Evolutionary conservation across 1,140 invertebrate genomes (phyloP).

Genomic region (Samia ricini): DNA sequence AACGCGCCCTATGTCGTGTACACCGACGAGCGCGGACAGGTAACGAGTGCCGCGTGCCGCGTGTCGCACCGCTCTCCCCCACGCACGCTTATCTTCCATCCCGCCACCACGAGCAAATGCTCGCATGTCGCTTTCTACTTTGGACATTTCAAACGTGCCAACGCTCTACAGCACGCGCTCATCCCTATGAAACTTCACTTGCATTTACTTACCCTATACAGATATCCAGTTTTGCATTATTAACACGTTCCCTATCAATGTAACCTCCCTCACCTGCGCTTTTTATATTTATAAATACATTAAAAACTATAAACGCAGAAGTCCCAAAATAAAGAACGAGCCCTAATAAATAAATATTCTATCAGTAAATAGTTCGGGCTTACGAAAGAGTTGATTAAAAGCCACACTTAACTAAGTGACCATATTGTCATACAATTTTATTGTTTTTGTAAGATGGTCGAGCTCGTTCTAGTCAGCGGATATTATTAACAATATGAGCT

Average conservation of each 20-base stretch:
- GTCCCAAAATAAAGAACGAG: background rate
- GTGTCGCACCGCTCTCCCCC: conserved; percentile 13
- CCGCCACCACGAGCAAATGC: background rate
- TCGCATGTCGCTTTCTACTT: background rate
- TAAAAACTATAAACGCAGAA: background rate
- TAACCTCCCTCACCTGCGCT: background rate
- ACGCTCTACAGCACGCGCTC: background rate
- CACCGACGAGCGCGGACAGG: conserved; percentile 97
- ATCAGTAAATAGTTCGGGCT: background rate
- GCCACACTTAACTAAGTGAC: background rate
- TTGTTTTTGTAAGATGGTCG: background rate
- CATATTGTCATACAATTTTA: background rate
- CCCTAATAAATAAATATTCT: background rate
- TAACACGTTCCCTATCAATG: background rate
- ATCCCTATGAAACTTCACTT: background rate
- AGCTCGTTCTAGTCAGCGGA: background rate
- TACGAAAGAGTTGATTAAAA: background rate
- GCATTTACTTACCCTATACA: background rate
- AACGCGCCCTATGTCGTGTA: conserved; percentile 96
- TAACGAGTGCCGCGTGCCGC: conserved; percentile 79
- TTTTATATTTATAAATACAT: background rate
- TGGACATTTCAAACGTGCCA: background rate
- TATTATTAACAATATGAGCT: conserved; percentile 11
- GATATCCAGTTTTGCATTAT: background rate
- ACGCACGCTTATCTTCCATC: background rate